These are phyloP conservation scores for Parauchenoglanis punctatus DNA, from an alignment of 2,797 vertebrate species.

Conservation along the genomic window DNA sequence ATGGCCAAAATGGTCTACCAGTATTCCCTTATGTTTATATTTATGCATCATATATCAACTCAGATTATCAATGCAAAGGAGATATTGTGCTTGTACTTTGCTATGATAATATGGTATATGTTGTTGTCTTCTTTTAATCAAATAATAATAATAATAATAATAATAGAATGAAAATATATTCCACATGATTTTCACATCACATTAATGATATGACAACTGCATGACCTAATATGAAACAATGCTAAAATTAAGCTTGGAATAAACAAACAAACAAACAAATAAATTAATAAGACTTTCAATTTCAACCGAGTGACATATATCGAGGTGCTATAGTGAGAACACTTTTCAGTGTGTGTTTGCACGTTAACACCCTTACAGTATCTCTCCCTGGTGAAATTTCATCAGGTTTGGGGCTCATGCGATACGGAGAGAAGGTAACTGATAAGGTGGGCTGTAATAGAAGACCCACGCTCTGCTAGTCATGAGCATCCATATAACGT, in stretches of 20 bases:
- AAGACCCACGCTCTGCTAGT: constrained; percentile 70
- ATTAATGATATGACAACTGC: not conserved
- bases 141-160: not conserved
- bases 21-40: not conserved
- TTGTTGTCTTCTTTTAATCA: not conserved
- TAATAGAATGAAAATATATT: not conserved
- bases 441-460: constrained; percentile 63
- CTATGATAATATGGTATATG: not conserved
- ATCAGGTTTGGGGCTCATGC: constrained; percentile 57
- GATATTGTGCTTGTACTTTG: not conserved
- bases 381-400: constrained; percentile 20
- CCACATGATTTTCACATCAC: not conserved
- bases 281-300: not conserved
- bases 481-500: constrained; percentile 76
- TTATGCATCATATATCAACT: not conserved
- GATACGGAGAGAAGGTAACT: constrained; percentile 65
- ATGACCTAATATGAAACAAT: not conserved
- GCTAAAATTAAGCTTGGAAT: not conserved
- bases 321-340: not conserved
- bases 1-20: not conserved
- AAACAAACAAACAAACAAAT: not conserved
- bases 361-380: not conserved
- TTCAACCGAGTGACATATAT: not conserved
- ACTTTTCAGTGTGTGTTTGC: not conserved
- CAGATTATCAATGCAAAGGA: not conserved